phyloP scores from a whole-genome alignment of 2,113 vertebrate species.

The Aphyosemion australe region DNA sequence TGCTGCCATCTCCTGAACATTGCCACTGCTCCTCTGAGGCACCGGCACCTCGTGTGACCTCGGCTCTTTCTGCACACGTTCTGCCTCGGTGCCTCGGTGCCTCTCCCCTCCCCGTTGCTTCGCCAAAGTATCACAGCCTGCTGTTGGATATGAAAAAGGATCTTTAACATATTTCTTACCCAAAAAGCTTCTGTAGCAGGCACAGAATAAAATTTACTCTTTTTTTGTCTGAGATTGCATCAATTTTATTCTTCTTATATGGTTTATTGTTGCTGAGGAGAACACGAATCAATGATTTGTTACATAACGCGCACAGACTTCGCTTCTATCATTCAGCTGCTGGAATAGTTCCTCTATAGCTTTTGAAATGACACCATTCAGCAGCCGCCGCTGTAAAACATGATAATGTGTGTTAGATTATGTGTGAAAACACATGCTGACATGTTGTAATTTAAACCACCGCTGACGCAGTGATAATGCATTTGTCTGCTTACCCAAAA shows the following conservation, averaged over 20 bases:
- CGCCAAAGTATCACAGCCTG: conserved; percentile 27
- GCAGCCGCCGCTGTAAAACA: conserved; percentile 3
- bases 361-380: not conserved
- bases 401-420: conserved; percentile 17
- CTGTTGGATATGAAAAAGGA: conserved; percentile 48
- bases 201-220: too few species aligned
- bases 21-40: conserved; percentile 10
- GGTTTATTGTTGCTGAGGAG: not conserved
- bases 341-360: not conserved
- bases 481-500: not conserved
- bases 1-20: not conserved
- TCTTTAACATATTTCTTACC: conserved; percentile 25
- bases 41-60: conserved; percentile 29
- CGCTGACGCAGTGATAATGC: not conserved
- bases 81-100: not conserved
- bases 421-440: conserved; percentile 30
- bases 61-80: not conserved
- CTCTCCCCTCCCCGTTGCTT: conserved; percentile 25
- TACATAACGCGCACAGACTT: not conserved
- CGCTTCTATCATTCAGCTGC: not conserved
- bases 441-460: not conserved
- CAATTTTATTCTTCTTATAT: conserved; percentile 18
- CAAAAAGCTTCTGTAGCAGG: not conserved
- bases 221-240: not conserved
- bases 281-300: conserved; percentile 20